phyloP scores from a whole-genome alignment of 2,888 invertebrate species.

The Ophion obscuratus region DNA sequence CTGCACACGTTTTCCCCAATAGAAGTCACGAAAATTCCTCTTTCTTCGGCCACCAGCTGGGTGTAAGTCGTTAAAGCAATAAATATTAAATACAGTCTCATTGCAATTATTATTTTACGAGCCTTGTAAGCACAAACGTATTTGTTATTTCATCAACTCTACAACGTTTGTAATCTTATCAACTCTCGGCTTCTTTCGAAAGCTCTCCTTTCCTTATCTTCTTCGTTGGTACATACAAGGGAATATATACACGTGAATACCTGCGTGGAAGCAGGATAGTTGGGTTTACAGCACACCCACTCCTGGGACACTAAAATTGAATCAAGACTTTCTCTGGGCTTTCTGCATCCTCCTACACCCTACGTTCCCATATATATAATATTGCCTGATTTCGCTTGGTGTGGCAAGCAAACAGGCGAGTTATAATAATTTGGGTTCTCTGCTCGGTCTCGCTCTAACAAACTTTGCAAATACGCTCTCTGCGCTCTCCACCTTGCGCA shows the following conservation, averaged over 20 bases:
- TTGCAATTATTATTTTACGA: neutral
- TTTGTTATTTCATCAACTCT: neutral
- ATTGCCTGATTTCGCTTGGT: conserved; percentile 65
- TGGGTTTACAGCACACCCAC: conserved; percentile 49
- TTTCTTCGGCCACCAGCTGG: too few relatives aligned
- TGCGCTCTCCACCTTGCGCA: conserved; percentile 36
- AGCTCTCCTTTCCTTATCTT: conserved; percentile 31
- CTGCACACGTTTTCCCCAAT: too few relatives aligned
- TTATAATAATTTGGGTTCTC: conserved; percentile 61
- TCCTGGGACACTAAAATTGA: conserved; percentile 62
- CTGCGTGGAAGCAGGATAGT: conserved; percentile 22
- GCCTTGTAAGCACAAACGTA: neutral
- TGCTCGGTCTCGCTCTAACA: conserved; percentile 52
- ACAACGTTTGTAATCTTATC: conserved; percentile 39
- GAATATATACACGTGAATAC: neutral
- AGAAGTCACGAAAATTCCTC: too few relatives aligned
- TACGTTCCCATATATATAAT: conserved; percentile 11
- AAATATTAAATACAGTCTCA: neutral
- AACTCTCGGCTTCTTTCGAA: conserved; percentile 14
- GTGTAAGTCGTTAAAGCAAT: neutral
- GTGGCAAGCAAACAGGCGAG: conserved; percentile 52
- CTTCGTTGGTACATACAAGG: neutral
- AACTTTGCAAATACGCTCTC: conserved; percentile 58
- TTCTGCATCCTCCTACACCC: conserved; percentile 1
- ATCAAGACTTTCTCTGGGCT: conserved; percentile 61